These are phyloP conservation scores for Drosophila mettleri DNA, from an alignment of 2,888 invertebrate genomes.

Conservation along the genomic window DNA sequence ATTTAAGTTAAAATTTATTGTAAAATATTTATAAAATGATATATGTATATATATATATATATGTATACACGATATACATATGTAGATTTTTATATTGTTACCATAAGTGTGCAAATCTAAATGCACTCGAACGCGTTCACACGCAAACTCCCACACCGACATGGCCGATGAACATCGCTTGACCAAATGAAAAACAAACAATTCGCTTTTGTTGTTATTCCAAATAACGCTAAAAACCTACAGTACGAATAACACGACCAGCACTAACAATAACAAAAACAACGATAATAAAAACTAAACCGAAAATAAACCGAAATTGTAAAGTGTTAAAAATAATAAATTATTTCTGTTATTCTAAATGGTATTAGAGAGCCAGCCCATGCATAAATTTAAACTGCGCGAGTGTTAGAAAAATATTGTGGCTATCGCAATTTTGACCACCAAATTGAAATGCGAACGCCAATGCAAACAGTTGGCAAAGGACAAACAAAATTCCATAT, in stretches of 20 bases:
- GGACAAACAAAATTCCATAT: slow-evolving; percentile 2
- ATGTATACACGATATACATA: slow-evolving; percentile 32
- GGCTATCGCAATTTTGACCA: slow-evolving; percentile 21
- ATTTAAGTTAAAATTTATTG: slow-evolving; percentile 32
- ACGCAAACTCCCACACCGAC: background rate
- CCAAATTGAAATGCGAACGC: slow-evolving; percentile 35
- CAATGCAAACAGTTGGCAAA: slow-evolving; percentile 21
- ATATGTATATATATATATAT: slow-evolving; percentile 41
- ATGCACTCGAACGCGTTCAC: slow-evolving; percentile 62
- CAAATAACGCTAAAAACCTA: slow-evolving; percentile 60
- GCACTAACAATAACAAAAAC: slow-evolving; percentile 20
- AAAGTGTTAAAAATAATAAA: slow-evolving; percentile 81
- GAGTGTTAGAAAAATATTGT: slow-evolving; percentile 68
- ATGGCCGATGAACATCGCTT: slow-evolving; percentile 15
- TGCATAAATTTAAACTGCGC: slow-evolving; percentile 69
- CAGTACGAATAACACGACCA: slow-evolving; percentile 37
- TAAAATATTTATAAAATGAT: slow-evolving; percentile 68
- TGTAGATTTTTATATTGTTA: slow-evolving; percentile 63
- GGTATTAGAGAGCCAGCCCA: slow-evolving; percentile 71
- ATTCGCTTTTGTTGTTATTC: slow-evolving; percentile 66
- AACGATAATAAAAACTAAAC: slow-evolving; percentile 44
- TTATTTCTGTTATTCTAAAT: slow-evolving; percentile 80
- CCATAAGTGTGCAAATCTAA: slow-evolving; percentile 65
- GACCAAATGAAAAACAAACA: slow-evolving; percentile 78
- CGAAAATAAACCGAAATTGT: slow-evolving; percentile 70